Conservation (phyloP, 2,797 vertebrate species). For the Artibeus lituratus region DNA sequence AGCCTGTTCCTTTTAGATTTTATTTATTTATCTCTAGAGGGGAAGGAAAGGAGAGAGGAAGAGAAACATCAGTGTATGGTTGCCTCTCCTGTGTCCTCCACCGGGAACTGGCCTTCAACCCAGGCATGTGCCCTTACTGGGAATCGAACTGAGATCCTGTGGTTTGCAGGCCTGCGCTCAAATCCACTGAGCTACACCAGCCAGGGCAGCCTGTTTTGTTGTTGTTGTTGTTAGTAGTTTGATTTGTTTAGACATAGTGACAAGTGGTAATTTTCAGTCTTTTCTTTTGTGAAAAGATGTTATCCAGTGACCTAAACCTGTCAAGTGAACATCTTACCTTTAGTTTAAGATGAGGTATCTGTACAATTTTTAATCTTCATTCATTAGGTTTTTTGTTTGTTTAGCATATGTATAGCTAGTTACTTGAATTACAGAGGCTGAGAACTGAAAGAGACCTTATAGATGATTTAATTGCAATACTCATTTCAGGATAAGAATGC, state of each 20-base stretch:
- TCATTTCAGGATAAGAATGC: background rate
- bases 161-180: too few relatives aligned
- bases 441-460: background rate
- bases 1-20: background rate
- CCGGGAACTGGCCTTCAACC: too few relatives aligned
- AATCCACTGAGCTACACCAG: too few relatives aligned
- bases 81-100: too few relatives aligned
- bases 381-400: background rate
- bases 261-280: background rate
- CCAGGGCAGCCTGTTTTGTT: too few relatives aligned
- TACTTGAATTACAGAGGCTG: background rate
- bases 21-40: too few relatives aligned
- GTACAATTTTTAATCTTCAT: background rate
- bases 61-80: too few relatives aligned
- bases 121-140: too few relatives aligned
- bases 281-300: background rate
- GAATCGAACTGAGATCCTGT: too few relatives aligned
- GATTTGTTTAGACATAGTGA: constrained; percentile 8
- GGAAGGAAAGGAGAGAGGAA: too few relatives aligned
- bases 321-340: background rate
- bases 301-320: constrained; percentile 14
- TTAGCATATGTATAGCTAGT: background rate
- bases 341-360: background rate
- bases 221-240: background rate
- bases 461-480: background rate